These are phyloP conservation scores for Anagyrus pseudococci DNA, from an alignment of 2,888 invertebrate genomes.

Conservation along the genomic window DNA sequence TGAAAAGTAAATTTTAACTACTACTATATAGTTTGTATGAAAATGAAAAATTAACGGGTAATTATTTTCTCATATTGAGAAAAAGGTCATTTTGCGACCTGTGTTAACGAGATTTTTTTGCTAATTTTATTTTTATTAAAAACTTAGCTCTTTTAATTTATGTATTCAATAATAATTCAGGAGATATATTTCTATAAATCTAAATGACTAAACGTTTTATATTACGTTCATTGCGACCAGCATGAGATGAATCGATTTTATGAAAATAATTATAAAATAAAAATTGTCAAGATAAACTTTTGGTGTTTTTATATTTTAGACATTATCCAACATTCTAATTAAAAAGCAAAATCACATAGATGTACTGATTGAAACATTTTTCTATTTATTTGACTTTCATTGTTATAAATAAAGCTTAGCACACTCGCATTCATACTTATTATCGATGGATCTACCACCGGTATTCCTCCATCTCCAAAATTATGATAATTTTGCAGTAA, in stretches of 20 bases:
- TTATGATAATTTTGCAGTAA: slow-evolving; percentile 36
- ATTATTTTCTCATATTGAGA: slow-evolving; percentile 41
- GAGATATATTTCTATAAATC: slow-evolving; percentile 34
- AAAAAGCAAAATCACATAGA: slow-evolving; percentile 12
- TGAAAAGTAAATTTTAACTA: slow-evolving; percentile 31
- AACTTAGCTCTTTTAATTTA: slow-evolving; percentile 20
- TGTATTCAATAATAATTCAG: slow-evolving; percentile 16
- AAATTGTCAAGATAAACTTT: neutral
- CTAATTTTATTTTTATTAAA: slow-evolving; percentile 30
- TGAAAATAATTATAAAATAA: slow-evolving; percentile 1
- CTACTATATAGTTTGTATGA: slow-evolving; percentile 28
- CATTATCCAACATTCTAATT: neutral
- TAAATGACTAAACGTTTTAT: slow-evolving; percentile 28
- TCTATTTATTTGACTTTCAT: slow-evolving; percentile 36
- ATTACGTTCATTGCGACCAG: slow-evolving; percentile 19
- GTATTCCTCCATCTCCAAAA: slow-evolving; percentile 45
- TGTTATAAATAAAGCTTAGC: slow-evolving; percentile 57
- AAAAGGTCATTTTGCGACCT: slow-evolving; percentile 26
- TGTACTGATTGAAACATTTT: slow-evolving; percentile 35
- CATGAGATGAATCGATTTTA: slow-evolving; percentile 5
- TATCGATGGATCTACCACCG: slow-evolving; percentile 54
- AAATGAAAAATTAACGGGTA: slow-evolving; percentile 30
- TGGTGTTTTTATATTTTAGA: neutral
- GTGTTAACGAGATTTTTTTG: slow-evolving; percentile 33
- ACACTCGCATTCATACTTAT: slow-evolving; percentile 59